Percentiles rank a stretch among this genome's conserved stretches.
phyloP scores from a whole-genome alignment of 2,113 vertebrate species.

The Maccullochella peelii region DNA sequence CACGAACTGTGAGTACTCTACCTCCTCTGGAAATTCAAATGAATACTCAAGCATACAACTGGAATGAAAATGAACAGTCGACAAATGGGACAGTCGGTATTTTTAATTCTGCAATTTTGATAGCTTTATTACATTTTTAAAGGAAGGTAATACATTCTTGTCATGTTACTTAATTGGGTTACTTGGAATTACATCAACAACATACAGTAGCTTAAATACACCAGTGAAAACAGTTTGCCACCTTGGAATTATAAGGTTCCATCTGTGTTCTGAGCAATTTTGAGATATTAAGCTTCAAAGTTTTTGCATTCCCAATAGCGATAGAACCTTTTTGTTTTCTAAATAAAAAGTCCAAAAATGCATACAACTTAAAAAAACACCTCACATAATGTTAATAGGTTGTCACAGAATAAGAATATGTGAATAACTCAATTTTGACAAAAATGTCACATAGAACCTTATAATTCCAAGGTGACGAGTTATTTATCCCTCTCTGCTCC shows the following conservation, averaged over 20 bases:
- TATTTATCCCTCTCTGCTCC: neutral
- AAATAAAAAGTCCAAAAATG: too few relatives aligned
- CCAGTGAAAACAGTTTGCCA: neutral
- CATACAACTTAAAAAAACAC: too few relatives aligned
- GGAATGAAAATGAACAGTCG: neutral
- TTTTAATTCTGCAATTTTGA: neutral
- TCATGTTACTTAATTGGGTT: neutral
- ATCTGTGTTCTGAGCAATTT: too few relatives aligned
- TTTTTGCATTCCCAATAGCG: too few relatives aligned
- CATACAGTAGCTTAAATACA: neutral
- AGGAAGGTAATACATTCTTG: neutral
- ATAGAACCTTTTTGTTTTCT: too few relatives aligned
- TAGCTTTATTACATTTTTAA: neutral
- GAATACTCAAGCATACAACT: neutral
- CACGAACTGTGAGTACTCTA: conserved; percentile 88
- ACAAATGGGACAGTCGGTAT: neutral
- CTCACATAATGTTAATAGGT: too few relatives aligned
- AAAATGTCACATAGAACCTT: too few relatives aligned
- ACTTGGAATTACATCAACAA: neutral
- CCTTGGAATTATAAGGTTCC: too few relatives aligned
- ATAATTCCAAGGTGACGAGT: too few relatives aligned
- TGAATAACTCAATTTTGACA: too few relatives aligned
- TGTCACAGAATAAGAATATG: too few relatives aligned
- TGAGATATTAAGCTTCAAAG: too few relatives aligned
- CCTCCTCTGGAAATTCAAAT: conserved; percentile 5